Evolutionary conservation across 1,140 invertebrate species (phyloP).

Genomic region (Neodiprion fabricii): DNA sequence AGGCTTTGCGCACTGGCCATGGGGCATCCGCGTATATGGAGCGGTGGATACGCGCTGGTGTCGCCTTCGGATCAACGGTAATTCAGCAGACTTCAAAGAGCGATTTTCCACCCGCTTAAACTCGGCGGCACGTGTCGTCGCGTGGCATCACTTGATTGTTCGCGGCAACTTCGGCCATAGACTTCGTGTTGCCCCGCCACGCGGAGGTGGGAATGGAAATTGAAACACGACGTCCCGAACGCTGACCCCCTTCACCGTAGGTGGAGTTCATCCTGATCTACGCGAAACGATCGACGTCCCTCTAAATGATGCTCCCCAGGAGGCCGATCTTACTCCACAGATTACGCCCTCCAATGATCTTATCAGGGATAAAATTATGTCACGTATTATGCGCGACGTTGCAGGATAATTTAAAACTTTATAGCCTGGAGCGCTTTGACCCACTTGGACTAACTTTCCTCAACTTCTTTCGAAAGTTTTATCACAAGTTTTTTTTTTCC

Average conservation of each 20-base stretch:
- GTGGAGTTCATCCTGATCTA: background rate
- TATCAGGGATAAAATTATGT: too few species aligned
- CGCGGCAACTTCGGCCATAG: background rate
- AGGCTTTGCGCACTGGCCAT: too few species aligned
- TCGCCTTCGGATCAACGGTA: constrained; percentile 33
- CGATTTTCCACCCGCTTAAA: constrained; percentile 47
- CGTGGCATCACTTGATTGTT: constrained; percentile 23
- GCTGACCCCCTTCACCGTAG: background rate
- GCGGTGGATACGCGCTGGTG: background rate
- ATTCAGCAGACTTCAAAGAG: constrained; percentile 40
- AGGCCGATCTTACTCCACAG: background rate
- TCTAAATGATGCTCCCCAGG: background rate
- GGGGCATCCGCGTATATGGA: too few species aligned
- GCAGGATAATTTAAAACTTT: too few species aligned
- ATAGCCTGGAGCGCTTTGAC: too few species aligned
- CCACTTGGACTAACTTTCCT: too few species aligned
- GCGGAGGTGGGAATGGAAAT: constrained; percentile 17
- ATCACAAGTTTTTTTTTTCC: too few species aligned
- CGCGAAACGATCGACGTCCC: background rate
- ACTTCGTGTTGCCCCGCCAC: constrained; percentile 23
- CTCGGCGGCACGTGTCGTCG: constrained; percentile 25
- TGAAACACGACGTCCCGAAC: background rate
- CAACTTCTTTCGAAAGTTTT: too few species aligned
- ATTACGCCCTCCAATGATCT: too few species aligned
- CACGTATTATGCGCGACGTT: too few species aligned